Base-by-base conservation (phyloP, 2,888 invertebrate species). In the Orthosia incerta region DNA sequence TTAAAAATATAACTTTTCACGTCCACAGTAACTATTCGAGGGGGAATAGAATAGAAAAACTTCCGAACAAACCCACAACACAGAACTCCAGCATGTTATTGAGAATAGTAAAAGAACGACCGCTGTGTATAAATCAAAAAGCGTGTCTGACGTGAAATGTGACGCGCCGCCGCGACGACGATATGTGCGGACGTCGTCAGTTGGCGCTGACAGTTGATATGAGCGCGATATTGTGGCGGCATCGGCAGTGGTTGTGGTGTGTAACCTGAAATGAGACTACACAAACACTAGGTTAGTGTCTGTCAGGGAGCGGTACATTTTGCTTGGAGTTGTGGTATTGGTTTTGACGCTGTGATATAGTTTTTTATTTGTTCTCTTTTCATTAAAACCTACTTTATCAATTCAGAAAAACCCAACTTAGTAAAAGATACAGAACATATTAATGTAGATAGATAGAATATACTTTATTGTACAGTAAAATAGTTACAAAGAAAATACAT, bases 121-220 rank as follows among this genome's bases (percentile, higher is more conserved):
- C 70, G 53, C 53, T 57, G 72, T 70, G 74, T 74, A 76, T 77
- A 86, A 87, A 81, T 86, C 80, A 83, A 83, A 83, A 75, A 78
- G 78, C 74, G 78, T 82, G 82, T 72, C 70, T 82, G 83, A 77
- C 65, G 71, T 60, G 71, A 74, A 78, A 83, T 80, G 80, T 80
- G 80, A 86, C 74, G 82, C 77, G 80, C 84, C 74, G 68, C 69
- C 56, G 70, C 69, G 73, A 78, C 79, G 83, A 86, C 87, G 81
- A 87, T 86, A 85, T 76, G 80, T 76, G 71, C 73, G 26, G 26
- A 1, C 70, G 72, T 61, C 83, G 83, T 71, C 86, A 86, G 84
- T 82, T 86, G 86, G 80, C 64, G 68, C 63, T 86, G 86, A 87
- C 87, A 86, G 82, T 65, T 66, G 74, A 83, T 83, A 80, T 79